These are phyloP conservation scores for Cryptoleucopteryx plumbea DNA, from an alignment of 2,113 vertebrate species.

Conservation along the genomic window DNA sequence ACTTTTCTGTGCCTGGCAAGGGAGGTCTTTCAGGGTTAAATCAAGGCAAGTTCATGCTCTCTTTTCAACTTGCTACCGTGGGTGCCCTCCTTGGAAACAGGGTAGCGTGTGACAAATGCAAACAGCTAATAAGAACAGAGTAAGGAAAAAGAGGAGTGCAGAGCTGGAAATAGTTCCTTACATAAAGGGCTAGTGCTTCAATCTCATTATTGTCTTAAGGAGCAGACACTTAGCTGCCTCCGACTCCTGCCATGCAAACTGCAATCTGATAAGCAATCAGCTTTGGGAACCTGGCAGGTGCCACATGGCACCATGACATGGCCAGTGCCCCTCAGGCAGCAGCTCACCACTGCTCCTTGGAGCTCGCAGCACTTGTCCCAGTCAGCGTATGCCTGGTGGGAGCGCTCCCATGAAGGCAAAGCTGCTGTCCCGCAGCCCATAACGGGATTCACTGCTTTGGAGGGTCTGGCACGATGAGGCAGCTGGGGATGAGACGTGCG, in stretches of 20 bases:
- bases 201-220: conserved; percentile 68
- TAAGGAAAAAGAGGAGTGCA: background rate
- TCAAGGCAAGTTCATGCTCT: background rate
- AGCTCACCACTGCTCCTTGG: background rate
- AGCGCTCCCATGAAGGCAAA: background rate
- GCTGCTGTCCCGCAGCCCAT: rapidly evolving
- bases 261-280: conserved; percentile 10
- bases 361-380: rapidly evolving
- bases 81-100: background rate
- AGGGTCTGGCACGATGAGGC: background rate
- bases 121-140: background rate
- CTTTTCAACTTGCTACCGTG: background rate
- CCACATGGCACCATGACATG: background rate
- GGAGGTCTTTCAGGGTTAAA: background rate
- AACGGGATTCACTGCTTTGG: rapidly evolving
- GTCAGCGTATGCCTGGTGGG: rapidly evolving
- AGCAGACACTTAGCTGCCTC: background rate
- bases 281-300: conserved; percentile 35
- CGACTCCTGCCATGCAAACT: background rate
- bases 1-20: background rate
- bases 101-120: background rate
- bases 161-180: conserved; percentile 50
- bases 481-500: conserved; percentile 61
- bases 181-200: conserved; percentile 30
- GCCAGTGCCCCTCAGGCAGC: background rate